phyloP scores from a whole-genome alignment of 2,888 invertebrate species.

The Ophioninae sp. region DNA sequence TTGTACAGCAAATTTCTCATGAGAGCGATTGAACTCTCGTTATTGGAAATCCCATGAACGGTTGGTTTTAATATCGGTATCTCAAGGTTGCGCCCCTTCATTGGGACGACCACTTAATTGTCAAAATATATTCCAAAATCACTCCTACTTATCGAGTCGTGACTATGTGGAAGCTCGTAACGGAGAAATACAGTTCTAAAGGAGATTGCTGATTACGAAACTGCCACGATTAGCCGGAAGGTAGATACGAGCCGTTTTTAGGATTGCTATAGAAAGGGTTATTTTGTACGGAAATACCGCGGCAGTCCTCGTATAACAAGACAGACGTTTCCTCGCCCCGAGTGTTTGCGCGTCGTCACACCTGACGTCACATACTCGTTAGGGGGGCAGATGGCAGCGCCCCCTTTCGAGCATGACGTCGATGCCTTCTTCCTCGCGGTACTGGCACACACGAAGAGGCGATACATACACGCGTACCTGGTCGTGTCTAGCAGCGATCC shows the following conservation, averaged over 20 bases:
- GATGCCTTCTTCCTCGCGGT: conserved; percentile 53
- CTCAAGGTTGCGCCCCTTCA: background rate
- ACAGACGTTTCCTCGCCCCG: conserved; percentile 68
- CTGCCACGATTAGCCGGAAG: background rate
- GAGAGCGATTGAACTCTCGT: background rate
- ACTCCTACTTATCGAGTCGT: conserved; percentile 36
- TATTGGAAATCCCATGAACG: background rate
- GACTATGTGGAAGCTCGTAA: background rate
- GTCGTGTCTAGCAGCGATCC: conserved; percentile 68
- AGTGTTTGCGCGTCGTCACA: conserved; percentile 76
- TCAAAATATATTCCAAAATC: background rate
- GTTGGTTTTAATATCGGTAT: background rate
- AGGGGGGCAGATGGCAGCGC: conserved; percentile 78
- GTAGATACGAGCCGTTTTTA: background rate
- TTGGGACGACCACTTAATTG: background rate
- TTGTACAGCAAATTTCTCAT: background rate
- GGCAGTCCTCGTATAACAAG: conserved; percentile 41
- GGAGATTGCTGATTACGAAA: background rate
- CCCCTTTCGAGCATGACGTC: conserved; percentile 80
- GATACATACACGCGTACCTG: conserved; percentile 68
- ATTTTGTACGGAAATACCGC: conserved; percentile 36
- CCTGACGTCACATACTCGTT: conserved; percentile 80
- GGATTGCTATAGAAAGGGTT: background rate
- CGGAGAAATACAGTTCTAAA: background rate
- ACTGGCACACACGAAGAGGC: conserved; percentile 12